Evolutionary conservation across 2,888 invertebrate species (phyloP).

Genomic region (Antheraea yamamai): DNA sequence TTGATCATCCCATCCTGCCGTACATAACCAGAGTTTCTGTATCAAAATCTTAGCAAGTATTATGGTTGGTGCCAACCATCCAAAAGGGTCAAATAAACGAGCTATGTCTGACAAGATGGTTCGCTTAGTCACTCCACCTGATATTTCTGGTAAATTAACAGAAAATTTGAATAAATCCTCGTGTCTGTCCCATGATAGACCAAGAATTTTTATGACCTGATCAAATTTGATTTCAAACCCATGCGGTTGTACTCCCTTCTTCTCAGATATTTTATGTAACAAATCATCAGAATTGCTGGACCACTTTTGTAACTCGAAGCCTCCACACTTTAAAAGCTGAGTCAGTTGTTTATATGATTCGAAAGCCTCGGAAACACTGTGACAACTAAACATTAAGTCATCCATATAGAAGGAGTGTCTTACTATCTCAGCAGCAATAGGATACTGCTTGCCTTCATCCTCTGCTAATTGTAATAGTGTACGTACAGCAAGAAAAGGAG

Average conservation of each 20-base stretch:
- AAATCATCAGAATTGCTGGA: too few species aligned
- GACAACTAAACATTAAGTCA: too few species aligned
- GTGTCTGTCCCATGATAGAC: not conserved
- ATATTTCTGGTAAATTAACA: not conserved
- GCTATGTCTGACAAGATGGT: not conserved
- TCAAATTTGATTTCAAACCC: not conserved
- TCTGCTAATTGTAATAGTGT: not conserved
- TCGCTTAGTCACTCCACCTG: not conserved
- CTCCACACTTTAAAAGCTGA: not conserved
- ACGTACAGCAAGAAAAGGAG: not conserved
- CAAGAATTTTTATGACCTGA: not conserved
- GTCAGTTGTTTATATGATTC: not conserved
- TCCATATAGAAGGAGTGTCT: too few species aligned
- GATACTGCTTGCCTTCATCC: too few species aligned
- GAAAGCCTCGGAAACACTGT: not conserved
- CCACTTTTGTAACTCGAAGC: not conserved
- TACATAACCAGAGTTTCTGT: too few species aligned
- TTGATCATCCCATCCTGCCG: too few species aligned
- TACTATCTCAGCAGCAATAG: too few species aligned
- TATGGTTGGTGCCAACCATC: not conserved
- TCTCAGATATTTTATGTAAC: too few species aligned
- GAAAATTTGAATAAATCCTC: not conserved
- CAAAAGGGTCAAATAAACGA: not conserved
- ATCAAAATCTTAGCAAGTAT: not conserved
- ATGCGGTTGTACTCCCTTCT: too few species aligned